A percentile compares a stretch with the other conserved stretches of the same genome.
Evolutionary conservation across 2,797 vertebrate species (phyloP).

Genomic region (Sebastes glaucus): DNA sequence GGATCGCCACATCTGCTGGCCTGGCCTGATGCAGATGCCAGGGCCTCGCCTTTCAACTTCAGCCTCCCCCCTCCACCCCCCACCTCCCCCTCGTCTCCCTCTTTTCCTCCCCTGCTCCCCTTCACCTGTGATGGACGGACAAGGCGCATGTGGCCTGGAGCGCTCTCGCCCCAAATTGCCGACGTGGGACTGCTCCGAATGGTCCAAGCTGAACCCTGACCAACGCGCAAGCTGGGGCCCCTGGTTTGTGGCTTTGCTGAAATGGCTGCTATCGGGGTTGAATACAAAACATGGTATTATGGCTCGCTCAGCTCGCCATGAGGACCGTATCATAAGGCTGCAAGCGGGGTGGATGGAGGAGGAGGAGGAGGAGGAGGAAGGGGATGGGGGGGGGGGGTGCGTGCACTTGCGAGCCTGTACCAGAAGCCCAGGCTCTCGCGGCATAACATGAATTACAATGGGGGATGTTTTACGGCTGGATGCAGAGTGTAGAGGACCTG

Average conservation of each 20-base stretch:
- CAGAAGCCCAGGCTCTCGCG: constrained; percentile 48
- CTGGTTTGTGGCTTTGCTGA: constrained; percentile 46
- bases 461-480: constrained; percentile 57
- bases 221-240: constrained; percentile 40
- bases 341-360: background rate
- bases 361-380: background rate
- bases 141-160: constrained; percentile 59
- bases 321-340: constrained; percentile 55
- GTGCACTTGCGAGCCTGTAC: constrained; percentile 23
- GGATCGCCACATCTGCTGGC: constrained; percentile 73
- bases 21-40: constrained; percentile 65
- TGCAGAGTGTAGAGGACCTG: constrained; percentile 58
- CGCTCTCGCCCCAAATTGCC: constrained; percentile 56
- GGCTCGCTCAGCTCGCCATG: constrained; percentile 49
- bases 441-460: constrained; percentile 72
- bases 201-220: constrained; percentile 64
- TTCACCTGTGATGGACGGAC: constrained; percentile 52
- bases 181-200: constrained; percentile 51
- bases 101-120: background rate
- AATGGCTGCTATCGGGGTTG: constrained; percentile 50
- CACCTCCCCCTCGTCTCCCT: background rate
- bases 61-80: background rate
- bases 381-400: background rate
- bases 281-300: constrained; percentile 72
- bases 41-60: constrained; percentile 54